A percentile compares a stretch with the other conserved stretches of the same genome.
Evolutionary conservation across 2,797 vertebrate species (phyloP).

Genomic region (Sitta carolinensis): DNA sequence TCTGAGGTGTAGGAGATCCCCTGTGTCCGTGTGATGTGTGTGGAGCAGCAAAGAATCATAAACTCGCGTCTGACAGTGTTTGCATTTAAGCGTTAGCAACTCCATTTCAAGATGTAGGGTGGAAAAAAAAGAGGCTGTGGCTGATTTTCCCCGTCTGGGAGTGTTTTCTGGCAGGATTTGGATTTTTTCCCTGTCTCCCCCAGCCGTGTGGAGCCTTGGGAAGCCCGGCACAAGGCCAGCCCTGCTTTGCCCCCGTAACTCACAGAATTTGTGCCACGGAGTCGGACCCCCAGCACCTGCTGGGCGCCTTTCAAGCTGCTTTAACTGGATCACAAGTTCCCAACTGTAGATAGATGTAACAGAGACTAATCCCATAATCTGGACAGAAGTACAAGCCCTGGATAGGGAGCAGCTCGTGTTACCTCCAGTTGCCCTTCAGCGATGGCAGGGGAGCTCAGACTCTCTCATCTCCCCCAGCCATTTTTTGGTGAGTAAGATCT

Average conservation of each 20-base stretch:
- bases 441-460: background rate
- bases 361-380: slow-evolving; percentile 55
- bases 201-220: background rate
- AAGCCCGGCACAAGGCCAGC: background rate
- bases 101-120: background rate
- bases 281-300: slow-evolving; percentile 51
- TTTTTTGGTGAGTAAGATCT: background rate
- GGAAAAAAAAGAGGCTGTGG: background rate
- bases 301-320: slow-evolving; percentile 45
- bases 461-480: background rate
- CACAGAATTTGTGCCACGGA: background rate
- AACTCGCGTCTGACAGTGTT: background rate
- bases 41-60: background rate
- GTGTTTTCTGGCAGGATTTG: background rate
- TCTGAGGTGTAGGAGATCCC: background rate
- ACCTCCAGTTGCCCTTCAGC: background rate
- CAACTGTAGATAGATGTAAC: slow-evolving; percentile 48
- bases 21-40: background rate
- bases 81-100: background rate
- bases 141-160: background rate
- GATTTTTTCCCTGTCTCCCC: background rate
- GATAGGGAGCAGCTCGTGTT: slow-evolving; percentile 21
- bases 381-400: slow-evolving; percentile 39
- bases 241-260: background rate
- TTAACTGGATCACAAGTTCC: slow-evolving; percentile 60